phyloP scores from a whole-genome alignment of 2,888 invertebrate genomes.

The Diloba caeruleocephala region DNA sequence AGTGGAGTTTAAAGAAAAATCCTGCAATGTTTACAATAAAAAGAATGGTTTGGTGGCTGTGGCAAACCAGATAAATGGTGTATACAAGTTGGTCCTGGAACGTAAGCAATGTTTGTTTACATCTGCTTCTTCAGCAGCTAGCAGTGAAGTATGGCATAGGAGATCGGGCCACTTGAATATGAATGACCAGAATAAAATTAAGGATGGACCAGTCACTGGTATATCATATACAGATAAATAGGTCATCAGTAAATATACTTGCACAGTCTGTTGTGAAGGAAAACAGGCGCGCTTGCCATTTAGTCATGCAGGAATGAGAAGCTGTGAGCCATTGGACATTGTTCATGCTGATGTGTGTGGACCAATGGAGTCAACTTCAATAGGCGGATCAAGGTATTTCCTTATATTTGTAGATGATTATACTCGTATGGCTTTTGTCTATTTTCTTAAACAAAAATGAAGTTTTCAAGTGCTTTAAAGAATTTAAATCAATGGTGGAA shows the following conservation, averaged over 20 bases:
- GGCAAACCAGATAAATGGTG: not conserved
- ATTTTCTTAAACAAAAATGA: no score
- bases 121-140: not conserved
- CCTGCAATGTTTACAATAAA: not conserved
- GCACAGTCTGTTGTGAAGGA: not conserved
- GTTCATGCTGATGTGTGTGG: no score
- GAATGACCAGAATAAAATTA: not conserved
- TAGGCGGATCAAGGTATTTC: no score
- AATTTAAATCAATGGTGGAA: no score
- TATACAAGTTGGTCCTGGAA: not conserved
- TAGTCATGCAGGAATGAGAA: not conserved
- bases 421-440: no score
- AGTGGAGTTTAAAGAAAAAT: not conserved
- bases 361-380: no score
- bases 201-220: not conserved
- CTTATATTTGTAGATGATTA: no score
- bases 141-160: not conserved
- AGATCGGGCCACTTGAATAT: not conserved
- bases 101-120: not conserved
- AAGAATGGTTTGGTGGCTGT: not conserved
- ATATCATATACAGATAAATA: not conserved
- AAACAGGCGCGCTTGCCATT: not conserved
- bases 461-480: no score
- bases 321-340: not conserved
- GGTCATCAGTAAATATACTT: not conserved